These are phyloP conservation scores for Cerceris rybyensis DNA, from an alignment of 2,888 invertebrate genomes.

Conservation along the genomic window DNA sequence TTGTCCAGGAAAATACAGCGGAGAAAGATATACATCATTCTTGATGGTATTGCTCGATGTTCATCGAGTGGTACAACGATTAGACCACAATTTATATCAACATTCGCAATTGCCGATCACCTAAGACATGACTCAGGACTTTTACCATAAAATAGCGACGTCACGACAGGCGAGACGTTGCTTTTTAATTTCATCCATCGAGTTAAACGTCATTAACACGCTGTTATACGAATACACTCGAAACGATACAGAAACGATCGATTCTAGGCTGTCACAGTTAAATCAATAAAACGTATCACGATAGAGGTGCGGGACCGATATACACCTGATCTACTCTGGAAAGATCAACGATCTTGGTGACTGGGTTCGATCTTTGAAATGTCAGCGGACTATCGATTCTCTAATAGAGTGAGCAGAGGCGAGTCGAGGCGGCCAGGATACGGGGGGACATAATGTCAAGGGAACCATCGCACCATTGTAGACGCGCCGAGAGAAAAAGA, in stretches of 20 bases:
- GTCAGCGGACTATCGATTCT: conserved; percentile 62
- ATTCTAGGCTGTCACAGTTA: neutral
- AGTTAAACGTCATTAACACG: too few species aligned
- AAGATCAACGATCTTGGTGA: conserved; percentile 58
- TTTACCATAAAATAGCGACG: too few species aligned
- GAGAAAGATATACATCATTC: too few species aligned
- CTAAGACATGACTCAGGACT: too few species aligned
- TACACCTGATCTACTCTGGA: conserved; percentile 59
- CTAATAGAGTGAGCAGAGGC: conserved; percentile 51
- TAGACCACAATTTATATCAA: too few species aligned
- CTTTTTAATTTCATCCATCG: too few species aligned
- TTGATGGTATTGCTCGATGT: too few species aligned
- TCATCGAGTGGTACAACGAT: too few species aligned
- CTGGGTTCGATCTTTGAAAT: conserved; percentile 61
- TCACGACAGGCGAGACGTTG: too few species aligned
- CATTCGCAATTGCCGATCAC: too few species aligned
- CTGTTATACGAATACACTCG: too few species aligned
- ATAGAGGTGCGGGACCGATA: conserved; percentile 19
- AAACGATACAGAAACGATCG: neutral
- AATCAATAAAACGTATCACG: neutral
- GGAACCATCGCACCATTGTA: conserved; percentile 52
- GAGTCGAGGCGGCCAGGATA: conserved; percentile 29
- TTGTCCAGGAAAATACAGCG: too few species aligned
- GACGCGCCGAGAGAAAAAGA: conserved; percentile 39
- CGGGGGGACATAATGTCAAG: conserved; percentile 67